Evolutionary conservation across 1,140 invertebrate species (phyloP), one percentile per base, ranked within the genome.

Genomic region (Pristionchus pacificus): DNA sequence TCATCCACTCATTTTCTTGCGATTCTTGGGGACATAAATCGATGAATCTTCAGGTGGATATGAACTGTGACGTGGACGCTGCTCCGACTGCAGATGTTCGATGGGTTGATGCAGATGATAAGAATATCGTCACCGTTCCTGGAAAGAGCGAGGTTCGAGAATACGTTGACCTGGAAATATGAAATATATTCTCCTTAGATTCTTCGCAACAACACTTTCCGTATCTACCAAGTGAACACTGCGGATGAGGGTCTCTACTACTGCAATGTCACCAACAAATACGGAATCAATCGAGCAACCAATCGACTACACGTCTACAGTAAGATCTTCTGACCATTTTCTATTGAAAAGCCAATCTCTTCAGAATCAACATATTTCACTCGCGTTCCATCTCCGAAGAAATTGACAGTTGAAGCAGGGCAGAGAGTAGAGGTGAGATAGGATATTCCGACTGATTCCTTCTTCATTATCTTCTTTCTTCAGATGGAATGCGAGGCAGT

Each of bases 1-100:
- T n/a, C n/a, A n/a, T n/a, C n/a, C n/a, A n/a, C n/a, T n/a, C n/a
- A n/a, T n/a, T n/a, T n/a, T n/a, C n/a, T n/a, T n/a, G n/a, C n/a
- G n/a, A n/a, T n/a, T n/a, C n/a, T n/a, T n/a, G n/a, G n/a, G n/a
- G n/a, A n/a, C n/a, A n/a, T n/a, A n/a, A n/a, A n/a, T n/a, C n/a
- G n/a, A n/a, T n/a, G n/a, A n/a, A n/a, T n/a, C n/a, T n/a, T n/a
- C 89, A 89, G 57, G 89, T 94, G 0, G 91, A 88, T 65, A 85
- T 98, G 78, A 91, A 89, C 14, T 98, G 96, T 85, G 88, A 90
- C 60, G 93, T 96, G n/a, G 93, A 94, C 85, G 95, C 94, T 28
- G 94, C 95, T 0, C 95, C 95, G 1, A 92, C 91, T 81, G 93
- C 95, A 0, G 88, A 90, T 71, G 91, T 98, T n/a, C 92, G 92